Percentiles rank a stretch among this genome's conserved stretches.
These are phyloP conservation scores for Lithosia quadra DNA, from an alignment of 2,888 invertebrate species.

Conservation along the genomic window DNA sequence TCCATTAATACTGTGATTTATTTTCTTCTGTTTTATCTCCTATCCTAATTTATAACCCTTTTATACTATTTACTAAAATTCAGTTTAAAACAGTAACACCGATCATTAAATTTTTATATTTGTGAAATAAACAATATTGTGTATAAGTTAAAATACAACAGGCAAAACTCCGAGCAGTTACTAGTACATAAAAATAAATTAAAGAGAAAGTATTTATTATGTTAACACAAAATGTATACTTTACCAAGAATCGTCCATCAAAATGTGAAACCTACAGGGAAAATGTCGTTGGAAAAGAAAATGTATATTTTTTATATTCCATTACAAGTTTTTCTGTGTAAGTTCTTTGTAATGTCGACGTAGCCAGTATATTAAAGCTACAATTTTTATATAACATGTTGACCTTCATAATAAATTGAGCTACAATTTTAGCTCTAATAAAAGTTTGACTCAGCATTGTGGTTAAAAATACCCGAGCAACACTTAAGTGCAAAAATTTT, in stretches of 20 bases:
- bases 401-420: not conserved
- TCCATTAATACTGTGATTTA: too few relatives aligned
- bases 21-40: too few relatives aligned
- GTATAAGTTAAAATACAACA: too few relatives aligned
- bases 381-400: not conserved
- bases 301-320: not conserved
- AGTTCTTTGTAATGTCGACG: not conserved
- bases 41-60: too few relatives aligned
- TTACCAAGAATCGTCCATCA: not conserved
- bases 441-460: not conserved
- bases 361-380: not conserved
- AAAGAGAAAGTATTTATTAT: not conserved
- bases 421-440: not conserved
- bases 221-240: not conserved
- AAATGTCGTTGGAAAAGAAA: not conserved
- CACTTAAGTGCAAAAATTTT: not conserved
- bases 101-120: too few relatives aligned
- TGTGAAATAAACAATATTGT: too few relatives aligned
- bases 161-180: not conserved
- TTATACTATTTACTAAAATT: too few relatives aligned
- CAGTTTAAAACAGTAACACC: too few relatives aligned
- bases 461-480: not conserved
- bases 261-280: conserved; percentile 1
- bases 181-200: not conserved
- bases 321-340: conserved; percentile 3